Base-by-base conservation (phyloP, 1,140 invertebrate species). In the Drosophila pruinosa region DNA sequence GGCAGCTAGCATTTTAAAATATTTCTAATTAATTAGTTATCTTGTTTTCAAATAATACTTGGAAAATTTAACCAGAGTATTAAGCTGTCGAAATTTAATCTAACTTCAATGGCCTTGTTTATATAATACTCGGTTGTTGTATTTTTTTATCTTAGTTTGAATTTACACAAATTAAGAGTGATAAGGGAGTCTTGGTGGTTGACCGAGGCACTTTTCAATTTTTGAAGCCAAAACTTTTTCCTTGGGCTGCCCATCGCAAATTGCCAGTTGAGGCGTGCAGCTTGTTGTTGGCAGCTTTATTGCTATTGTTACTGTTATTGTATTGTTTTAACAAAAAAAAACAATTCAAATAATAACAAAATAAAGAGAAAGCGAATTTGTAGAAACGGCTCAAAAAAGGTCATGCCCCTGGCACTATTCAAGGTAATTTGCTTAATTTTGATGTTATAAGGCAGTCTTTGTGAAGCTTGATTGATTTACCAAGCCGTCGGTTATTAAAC, bases 161-260 rank as follows among this genome's bases (percentile, higher is more conserved):
- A 88, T 79, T 81, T 78, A 57, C 72, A 67, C 74, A 86, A 86
- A 86, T 86, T 88, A 67, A 69, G 70, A 72, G 39, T 70, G 76
- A 80, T 70, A 76, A 77, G 59, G 45, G 57, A 15, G 22, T 31
- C 17, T 19, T 14, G 57, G 15, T 31, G 57, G 54, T 39, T 64
- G 61, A 61, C 39, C 43, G 24, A 50, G 68, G 53, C 28, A 41
- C 64, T 86, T 85, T 86, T 85, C 80, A 86, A 85, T 85, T 86
- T 80, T 67, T 52, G 54, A 63, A 65, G 73, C 41, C 65, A 80
- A 76, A 79, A 79, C 71, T 71, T 85, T 85, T 52, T 8, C 61
- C 26, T 10, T 5, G 34, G 31, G 31, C 15, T n/a, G 2, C 12
- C 57, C 59, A 45, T 75, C 52, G 45, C 72, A 86, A 85, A 86